Percentiles rank a stretch among this genome's conserved stretches.
Evolutionary conservation across 2,888 invertebrate genomes (phyloP).

Genomic region (Gerris lacustris): DNA sequence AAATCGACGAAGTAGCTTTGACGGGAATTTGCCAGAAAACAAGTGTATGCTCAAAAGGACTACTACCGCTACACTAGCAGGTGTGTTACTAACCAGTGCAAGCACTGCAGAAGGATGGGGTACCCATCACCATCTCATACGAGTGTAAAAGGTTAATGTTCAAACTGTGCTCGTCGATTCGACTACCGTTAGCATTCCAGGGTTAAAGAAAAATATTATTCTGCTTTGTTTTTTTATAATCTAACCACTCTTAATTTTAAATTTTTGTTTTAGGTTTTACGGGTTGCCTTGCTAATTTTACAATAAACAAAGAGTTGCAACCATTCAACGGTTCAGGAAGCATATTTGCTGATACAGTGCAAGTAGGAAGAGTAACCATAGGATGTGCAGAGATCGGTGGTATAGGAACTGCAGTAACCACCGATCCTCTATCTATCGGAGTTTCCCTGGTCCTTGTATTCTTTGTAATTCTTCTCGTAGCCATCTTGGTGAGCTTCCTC

Average conservation of each 20-base stretch:
- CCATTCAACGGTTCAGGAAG: constrained; percentile 80
- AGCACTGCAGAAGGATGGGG: too few species aligned
- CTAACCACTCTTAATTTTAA: neutral
- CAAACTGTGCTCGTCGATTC: too few species aligned
- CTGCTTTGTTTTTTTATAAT: too few species aligned
- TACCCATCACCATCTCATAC: too few species aligned
- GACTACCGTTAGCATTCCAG: too few species aligned
- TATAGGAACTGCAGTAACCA: constrained; percentile 60
- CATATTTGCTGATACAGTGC: constrained; percentile 56
- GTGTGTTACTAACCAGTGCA: too few species aligned
- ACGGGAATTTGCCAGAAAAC: too few species aligned
- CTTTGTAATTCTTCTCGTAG: constrained; percentile 77
- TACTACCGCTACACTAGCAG: too few species aligned
- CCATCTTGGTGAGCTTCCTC: constrained; percentile 81
- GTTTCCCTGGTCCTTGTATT: constrained; percentile 88
- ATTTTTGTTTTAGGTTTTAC: constrained; percentile 48
- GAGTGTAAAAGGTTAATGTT: too few species aligned
- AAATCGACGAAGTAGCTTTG: too few species aligned
- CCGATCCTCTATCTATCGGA: constrained; percentile 82
- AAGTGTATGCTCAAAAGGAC: too few species aligned
- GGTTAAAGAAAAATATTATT: too few species aligned
- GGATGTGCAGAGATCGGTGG: constrained; percentile 59
- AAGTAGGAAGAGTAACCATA: constrained; percentile 56
- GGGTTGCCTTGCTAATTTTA: constrained; percentile 82
- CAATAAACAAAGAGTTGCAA: constrained; percentile 77